phyloP scores from a whole-genome alignment of 2,888 invertebrate genomes.

The Beris morrisii region DNA sequence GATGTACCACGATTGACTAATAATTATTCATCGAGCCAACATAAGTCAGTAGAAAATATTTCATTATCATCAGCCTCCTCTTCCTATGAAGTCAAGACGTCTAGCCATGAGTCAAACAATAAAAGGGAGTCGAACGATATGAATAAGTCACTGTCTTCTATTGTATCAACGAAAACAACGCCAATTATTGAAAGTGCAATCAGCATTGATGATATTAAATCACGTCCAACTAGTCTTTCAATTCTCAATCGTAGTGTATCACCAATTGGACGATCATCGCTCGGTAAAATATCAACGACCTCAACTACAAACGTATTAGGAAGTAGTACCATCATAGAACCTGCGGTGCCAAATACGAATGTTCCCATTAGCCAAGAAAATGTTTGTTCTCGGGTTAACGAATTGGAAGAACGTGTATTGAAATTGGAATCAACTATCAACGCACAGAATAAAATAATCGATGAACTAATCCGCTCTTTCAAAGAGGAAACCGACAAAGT shows the following conservation, averaged over 20 bases:
- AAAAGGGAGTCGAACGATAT: constrained; percentile 27
- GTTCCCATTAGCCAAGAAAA: constrained; percentile 33
- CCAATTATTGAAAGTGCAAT: background rate
- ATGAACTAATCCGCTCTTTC: constrained; percentile 65
- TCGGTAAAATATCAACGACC: constrained; percentile 28
- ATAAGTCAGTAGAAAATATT: constrained; percentile 31
- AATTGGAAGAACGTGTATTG: constrained; percentile 51
- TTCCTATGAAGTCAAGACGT: constrained; percentile 12
- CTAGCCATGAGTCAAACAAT: constrained; percentile 6
- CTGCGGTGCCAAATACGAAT: constrained; percentile 6
- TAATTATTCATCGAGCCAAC: constrained; percentile 33
- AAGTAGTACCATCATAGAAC: constrained; percentile 32
- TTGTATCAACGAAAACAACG: background rate
- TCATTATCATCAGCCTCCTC: constrained; percentile 6
- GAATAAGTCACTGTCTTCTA: constrained; percentile 8
- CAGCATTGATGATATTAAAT: constrained; percentile 47
- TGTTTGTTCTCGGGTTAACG: constrained; percentile 45
- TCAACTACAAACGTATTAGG: constrained; percentile 14
- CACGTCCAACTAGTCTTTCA: constrained; percentile 50
- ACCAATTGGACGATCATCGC: constrained; percentile 43
- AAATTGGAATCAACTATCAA: constrained; percentile 52
- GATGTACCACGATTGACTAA: constrained; percentile 30
- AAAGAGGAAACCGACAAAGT: constrained; percentile 67
- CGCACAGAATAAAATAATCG: constrained; percentile 61
- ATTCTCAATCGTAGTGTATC: constrained; percentile 52